Evolutionary conservation across 2,113 vertebrate genomes (phyloP).

Genomic region (Pelmatolapia mariae): DNA sequence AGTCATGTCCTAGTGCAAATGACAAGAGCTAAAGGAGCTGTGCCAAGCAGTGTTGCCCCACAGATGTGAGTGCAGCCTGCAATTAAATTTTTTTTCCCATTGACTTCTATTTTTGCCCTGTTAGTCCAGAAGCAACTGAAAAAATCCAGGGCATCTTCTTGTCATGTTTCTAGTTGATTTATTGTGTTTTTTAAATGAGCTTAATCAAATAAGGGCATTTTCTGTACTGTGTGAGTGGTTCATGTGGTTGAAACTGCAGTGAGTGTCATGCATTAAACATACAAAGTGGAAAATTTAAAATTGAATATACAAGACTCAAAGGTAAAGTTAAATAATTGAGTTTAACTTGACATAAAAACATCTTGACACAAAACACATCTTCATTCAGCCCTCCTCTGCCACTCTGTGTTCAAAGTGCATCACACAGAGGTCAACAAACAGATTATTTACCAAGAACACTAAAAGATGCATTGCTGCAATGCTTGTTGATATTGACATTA

Average conservation of each 20-base stretch:
- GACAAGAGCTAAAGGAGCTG: background rate
- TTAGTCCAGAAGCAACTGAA: background rate
- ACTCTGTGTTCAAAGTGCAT: background rate
- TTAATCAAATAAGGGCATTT: background rate
- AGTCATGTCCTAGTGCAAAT: slow-evolving; percentile 38
- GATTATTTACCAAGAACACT: background rate
- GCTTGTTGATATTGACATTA: slow-evolving; percentile 25
- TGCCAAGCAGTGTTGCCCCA: slow-evolving; percentile 16
- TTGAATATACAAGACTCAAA: background rate
- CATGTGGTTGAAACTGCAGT: background rate
- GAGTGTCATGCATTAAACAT: background rate
- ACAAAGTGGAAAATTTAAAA: background rate
- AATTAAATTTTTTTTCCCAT: background rate
- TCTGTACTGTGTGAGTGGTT: background rate
- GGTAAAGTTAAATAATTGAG: background rate
- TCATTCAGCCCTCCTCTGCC: background rate
- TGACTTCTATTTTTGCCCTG: background rate
- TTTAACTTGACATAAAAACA: background rate
- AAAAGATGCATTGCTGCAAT: slow-evolving; percentile 24
- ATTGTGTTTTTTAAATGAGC: background rate
- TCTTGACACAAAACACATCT: background rate
- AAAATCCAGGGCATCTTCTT: background rate
- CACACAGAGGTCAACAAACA: background rate
- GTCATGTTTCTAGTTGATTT: background rate
- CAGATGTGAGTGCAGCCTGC: background rate